Evolutionary conservation across 1,140 invertebrate species (phyloP), one percentile per base, ranked within the genome.

Genomic region (Drosophila grimshawi): DNA sequence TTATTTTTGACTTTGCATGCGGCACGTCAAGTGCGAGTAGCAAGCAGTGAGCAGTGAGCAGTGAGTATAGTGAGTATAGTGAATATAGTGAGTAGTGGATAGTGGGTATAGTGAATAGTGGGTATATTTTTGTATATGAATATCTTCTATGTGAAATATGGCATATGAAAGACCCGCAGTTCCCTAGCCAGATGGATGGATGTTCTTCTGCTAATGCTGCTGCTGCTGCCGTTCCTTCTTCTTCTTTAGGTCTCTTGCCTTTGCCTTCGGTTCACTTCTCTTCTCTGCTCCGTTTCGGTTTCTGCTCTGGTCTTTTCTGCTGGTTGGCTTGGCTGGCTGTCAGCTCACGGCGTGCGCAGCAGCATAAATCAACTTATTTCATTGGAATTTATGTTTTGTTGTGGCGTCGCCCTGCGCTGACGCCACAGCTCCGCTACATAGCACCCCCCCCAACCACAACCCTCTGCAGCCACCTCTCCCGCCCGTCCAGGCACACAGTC

Each of bases 311-410:
- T 35, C 35, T 59, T 60, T 19, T 73, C 8, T 41, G 19, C 57
- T 64, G 76, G 67, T 46, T 51, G 59, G 72, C 59, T 80, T 19
- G 19, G 62, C 80, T 80, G 60, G 65, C 75, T 86, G 83, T 88
- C 83, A 88, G 85, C 85, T 85, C 80, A 83, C 85, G 85, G 85
- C 80, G 85, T 67, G 80, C 85, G 78, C 78, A 89, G 81, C 74
- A 89, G 85, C 86, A 89, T 89, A 89, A 89, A 89, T 89, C 85
- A 89, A 89, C 85, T 89, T 89, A 89, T 89, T 89, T 89, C 85
- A 89, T 89, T 89, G 86, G 85, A 89, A 89, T 89, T 89, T 89
- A 89, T 89, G 86, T 89, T 89, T 89, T 89, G 85, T 89, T 88
- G 86, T 89, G 85, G 78, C 70, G 66, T 77, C 69, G 65, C 74